Conservation (phyloP, 2,888 invertebrate species). For the Noctua janthina region DNA sequence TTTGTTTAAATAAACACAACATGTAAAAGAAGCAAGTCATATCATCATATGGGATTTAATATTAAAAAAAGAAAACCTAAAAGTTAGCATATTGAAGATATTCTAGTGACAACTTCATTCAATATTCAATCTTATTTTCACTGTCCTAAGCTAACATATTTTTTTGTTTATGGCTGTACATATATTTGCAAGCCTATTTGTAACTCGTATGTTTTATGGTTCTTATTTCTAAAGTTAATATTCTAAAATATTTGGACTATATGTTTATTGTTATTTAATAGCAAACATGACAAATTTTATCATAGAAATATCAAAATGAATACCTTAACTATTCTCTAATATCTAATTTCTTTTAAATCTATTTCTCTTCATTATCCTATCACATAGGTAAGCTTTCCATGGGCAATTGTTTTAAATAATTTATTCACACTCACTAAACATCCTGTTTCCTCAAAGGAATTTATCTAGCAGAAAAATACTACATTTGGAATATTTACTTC, state of each 20-base stretch:
- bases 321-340: neutral
- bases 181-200: neutral
- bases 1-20: conserved; percentile 4
- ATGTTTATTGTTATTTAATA: neutral
- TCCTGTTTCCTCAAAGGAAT: too few species aligned
- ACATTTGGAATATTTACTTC: too few species aligned
- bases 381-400: neutral
- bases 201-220: neutral
- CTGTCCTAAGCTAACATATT: neutral
- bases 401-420: neutral
- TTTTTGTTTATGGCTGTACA: conserved; percentile 3
- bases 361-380: neutral
- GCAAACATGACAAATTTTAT: neutral
- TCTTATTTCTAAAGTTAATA: neutral
- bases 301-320: neutral
- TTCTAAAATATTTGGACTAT: neutral
- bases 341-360: neutral
- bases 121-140: conserved; percentile 9
- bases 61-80: neutral
- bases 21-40: conserved; percentile 1
- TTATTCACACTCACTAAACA: neutral
- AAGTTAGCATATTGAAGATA: neutral
- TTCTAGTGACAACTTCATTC: neutral
- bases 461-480: too few species aligned
- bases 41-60: neutral